These are phyloP conservation scores for Leptopilina drosophilae DNA, from an alignment of 2,888 invertebrate genomes.

Conservation along the genomic window DNA sequence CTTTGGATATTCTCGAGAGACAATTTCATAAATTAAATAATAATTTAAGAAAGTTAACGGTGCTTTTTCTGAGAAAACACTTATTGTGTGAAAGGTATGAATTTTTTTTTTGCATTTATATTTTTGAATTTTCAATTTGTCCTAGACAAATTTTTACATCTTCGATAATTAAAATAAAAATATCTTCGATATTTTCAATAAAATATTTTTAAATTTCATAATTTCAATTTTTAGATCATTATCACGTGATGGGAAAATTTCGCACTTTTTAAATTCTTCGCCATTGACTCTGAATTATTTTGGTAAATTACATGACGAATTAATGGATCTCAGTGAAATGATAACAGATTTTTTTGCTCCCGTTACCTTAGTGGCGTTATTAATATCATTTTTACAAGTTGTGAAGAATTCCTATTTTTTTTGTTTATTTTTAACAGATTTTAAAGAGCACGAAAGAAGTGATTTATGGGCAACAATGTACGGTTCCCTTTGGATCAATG, in stretches of 20 bases:
- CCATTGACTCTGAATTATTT: not conserved
- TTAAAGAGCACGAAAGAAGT: not conserved
- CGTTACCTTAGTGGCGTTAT: not conserved
- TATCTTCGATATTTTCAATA: too few species aligned
- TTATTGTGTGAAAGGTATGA: not conserved
- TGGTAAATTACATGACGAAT: not conserved
- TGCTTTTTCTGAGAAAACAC: not conserved
- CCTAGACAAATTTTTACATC: too few species aligned
- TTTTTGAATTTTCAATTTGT: too few species aligned
- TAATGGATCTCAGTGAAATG: not conserved
- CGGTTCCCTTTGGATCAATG: not conserved
- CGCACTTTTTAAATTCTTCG: not conserved
- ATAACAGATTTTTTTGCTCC: not conserved
- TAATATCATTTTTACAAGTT: not conserved
- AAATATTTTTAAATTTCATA: too few species aligned
- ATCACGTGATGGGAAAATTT: too few species aligned
- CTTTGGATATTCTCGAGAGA: not conserved
- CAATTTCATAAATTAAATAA: constrained; percentile 1
- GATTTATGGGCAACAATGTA: not conserved
- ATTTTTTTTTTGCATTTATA: too few species aligned
- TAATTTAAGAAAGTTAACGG: not conserved
- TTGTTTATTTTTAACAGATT: not conserved
- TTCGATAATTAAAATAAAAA: too few species aligned
- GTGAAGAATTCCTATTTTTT: not conserved
- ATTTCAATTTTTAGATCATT: not conserved